Evolutionary conservation across 2,797 vertebrate genomes (phyloP).

Genomic region (Diceros bicornis): DNA sequence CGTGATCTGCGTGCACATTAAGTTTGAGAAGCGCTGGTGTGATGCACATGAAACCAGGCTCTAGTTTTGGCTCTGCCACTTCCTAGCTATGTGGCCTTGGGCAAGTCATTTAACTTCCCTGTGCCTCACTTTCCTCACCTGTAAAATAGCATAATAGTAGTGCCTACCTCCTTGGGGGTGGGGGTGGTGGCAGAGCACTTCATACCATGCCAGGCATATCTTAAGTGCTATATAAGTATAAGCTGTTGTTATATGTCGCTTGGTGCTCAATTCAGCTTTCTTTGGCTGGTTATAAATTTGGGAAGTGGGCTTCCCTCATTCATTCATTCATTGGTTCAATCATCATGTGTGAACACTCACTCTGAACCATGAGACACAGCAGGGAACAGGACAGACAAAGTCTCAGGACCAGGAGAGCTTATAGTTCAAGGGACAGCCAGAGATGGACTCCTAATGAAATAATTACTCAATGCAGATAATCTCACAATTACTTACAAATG

Average conservation of each 20-base stretch:
- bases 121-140: background rate
- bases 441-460: background rate
- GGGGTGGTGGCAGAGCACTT: background rate
- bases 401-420: too few species aligned
- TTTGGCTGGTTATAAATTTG: background rate
- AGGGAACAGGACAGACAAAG: background rate
- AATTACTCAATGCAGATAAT: background rate
- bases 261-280: background rate
- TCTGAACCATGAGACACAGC: background rate
- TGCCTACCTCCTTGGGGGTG: background rate
- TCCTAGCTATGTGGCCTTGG: background rate
- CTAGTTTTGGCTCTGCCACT: background rate
- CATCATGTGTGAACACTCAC: background rate
- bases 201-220: too few species aligned
- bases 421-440: background rate
- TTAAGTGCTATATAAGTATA: background rate
- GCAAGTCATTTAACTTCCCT: background rate
- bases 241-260: background rate
- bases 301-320: background rate
- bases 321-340: background rate
- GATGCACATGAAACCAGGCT: background rate
- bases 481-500: background rate
- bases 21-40: background rate
- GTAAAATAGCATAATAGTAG: background rate
- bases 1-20: accelerated